These are phyloP conservation scores for Heliconius hewitsoni DNA, from an alignment of 1,140 invertebrate genomes.

Conservation along the genomic window DNA sequence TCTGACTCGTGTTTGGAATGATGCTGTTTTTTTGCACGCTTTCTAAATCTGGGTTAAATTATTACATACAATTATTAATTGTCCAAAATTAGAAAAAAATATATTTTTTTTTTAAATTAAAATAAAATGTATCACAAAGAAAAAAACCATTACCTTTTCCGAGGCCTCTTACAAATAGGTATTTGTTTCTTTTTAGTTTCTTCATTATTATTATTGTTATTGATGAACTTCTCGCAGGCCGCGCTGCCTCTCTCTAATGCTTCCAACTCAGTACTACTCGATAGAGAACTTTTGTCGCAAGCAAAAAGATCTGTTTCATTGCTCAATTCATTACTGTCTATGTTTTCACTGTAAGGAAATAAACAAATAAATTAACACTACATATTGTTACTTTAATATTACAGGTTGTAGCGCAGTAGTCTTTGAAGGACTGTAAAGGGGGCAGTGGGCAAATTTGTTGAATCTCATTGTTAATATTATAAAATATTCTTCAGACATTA, in stretches of 20 bases:
- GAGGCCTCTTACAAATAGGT: conserved; percentile 53
- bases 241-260: conserved; percentile 40
- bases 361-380: too few species aligned
- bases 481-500: too few species aligned
- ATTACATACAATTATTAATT: background rate
- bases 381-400: too few species aligned
- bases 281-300: conserved; percentile 68
- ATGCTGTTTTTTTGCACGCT: conserved; percentile 67
- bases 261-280: conserved; percentile 62
- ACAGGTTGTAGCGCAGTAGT: too few species aligned
- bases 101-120: too few species aligned
- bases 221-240: conserved; percentile 63
- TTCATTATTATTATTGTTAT: conserved; percentile 72
- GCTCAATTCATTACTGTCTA: conserved; percentile 73
- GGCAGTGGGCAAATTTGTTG: too few species aligned
- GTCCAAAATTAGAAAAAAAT: background rate
- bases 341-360: conserved; percentile 57
- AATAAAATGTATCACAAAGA: background rate
- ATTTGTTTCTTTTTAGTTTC: conserved; percentile 57
- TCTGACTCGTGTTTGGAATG: conserved; percentile 50
- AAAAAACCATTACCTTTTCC: conserved; percentile 53
- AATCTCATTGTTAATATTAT: too few species aligned
- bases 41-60: conserved; percentile 53
- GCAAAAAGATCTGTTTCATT: conserved; percentile 76
- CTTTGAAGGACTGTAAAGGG: too few species aligned